Evolutionary conservation across 2,113 vertebrate genomes (phyloP), one percentile per base, ranked within the genome.

Genomic region (Rattus norvegicus): DNA sequence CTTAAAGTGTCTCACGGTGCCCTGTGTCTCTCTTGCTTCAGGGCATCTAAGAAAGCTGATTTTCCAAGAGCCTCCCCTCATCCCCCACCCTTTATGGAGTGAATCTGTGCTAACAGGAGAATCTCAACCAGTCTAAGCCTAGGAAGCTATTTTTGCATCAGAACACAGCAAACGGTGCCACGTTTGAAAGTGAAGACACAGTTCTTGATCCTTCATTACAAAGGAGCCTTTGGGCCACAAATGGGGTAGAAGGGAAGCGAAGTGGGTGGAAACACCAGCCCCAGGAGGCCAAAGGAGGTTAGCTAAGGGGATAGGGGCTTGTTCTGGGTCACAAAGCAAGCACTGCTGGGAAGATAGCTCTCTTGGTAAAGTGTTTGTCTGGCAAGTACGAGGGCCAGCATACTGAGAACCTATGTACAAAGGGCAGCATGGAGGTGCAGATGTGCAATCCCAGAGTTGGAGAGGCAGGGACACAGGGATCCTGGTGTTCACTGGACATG

Each of bases 141-240:
- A 81, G 83, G 54, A 94, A 94, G 79, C 94, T 96, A 76, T 92
- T 96, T 96, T 93, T 88, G n/a, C 67, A 83, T 84, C 49, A 72
- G 77, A 20, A 84, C 89, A 87, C 47, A 79, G 52, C 67, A 61
- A 95, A 90, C 0, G 4, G 65, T 49, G 56, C 59, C 8, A 3
- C 77, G 56, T 72, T 83, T 93, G 86, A 92, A 91, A 97, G 49
- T 1, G 0, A 13, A 59, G 67, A 73, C 65, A 43, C 39, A 86
- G 56, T 79, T 49, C 63, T 92, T 83, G 39, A 88, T 91, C 69
- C 33, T 47, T 95, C 54, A 5, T 80, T 75, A 65, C 84, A 67
- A 91, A 92, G 54, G 28, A 61, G 24, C 69, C 2, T 49, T 28
- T 22, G 2, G 67, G 84, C 52, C 39, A 8, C 52, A 93, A 77